These are phyloP conservation scores for Lepilemur ruficaudatus DNA, from an alignment of 2,797 vertebrate genomes.

Conservation along the genomic window DNA sequence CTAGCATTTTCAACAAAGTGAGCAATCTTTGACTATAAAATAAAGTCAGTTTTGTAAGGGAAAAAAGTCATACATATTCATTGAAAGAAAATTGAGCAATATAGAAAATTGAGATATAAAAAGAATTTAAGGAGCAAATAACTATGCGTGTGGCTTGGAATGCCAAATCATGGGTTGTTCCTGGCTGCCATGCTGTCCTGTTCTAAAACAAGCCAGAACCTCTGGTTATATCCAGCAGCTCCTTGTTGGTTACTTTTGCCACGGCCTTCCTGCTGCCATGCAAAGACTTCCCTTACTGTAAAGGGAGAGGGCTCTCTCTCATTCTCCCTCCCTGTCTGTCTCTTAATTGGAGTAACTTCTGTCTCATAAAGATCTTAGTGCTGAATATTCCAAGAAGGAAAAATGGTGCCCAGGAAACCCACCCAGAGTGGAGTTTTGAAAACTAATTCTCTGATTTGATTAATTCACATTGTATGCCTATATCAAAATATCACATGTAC, in stretches of 20 bases:
- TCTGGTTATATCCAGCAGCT: neutral
- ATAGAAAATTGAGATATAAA: neutral
- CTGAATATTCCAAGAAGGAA: neutral
- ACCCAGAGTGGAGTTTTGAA: neutral
- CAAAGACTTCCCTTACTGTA: neutral
- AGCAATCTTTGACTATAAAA: neutral
- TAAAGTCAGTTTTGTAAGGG: neutral
- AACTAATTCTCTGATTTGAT: neutral
- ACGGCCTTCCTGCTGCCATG: neutral
- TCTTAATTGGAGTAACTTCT: neutral
- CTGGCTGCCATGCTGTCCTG: neutral
- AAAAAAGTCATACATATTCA: neutral
- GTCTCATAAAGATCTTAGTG: neutral
- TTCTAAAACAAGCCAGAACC: neutral
- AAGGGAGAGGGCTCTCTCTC: neutral
- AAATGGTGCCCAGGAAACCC: neutral
- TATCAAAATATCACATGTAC: neutral
- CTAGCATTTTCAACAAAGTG: neutral
- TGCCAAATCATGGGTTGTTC: too few relatives aligned
- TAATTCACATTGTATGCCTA: neutral
- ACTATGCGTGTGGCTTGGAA: neutral
- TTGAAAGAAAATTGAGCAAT: constrained; percentile 8
- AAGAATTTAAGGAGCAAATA: neutral
- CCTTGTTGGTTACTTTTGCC: neutral
- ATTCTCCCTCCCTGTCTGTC: neutral